Evolutionary conservation across 1,140 invertebrate species (phyloP).

Genomic region (Drosophila lowei): DNA sequence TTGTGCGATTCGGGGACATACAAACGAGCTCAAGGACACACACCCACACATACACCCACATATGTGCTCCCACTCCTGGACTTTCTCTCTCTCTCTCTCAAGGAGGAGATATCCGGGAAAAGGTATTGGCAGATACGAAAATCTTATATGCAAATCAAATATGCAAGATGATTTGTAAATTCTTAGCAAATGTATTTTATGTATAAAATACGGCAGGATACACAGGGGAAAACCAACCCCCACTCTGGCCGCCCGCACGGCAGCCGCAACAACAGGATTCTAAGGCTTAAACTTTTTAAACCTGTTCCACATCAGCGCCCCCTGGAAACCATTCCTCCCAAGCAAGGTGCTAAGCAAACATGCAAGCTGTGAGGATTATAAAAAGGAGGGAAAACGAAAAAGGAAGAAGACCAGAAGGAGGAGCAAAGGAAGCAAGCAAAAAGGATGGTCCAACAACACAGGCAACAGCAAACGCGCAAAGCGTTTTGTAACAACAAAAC

Average conservation of each 20-base stretch:
- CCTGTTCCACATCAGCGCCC: conserved; percentile 47
- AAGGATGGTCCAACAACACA: conserved; percentile 63
- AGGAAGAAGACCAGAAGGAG: not conserved
- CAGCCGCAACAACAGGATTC: conserved; percentile 46
- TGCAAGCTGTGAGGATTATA: conserved; percentile 74
- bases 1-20: conserved; percentile 68
- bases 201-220: conserved; percentile 16
- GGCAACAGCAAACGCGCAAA: conserved; percentile 56
- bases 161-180: conserved; percentile 80
- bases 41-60: conserved; percentile 12
- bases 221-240: not conserved
- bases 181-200: conserved; percentile 74
- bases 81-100: no score
- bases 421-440: conserved; percentile 10
- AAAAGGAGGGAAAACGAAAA: conserved; percentile 22
- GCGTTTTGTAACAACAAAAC: conserved; percentile 41
- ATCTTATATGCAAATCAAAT: conserved; percentile 76
- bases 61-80: not conserved
- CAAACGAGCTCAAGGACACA: conserved; percentile 66
- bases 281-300: conserved; percentile 48
- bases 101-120: conserved; percentile 17
- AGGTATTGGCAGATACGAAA: conserved; percentile 62
- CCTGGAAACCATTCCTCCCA: conserved; percentile 3
- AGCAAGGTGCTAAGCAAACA: conserved; percentile 75
- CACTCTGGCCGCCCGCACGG: not conserved